Base-by-base conservation (phyloP, 2,113 vertebrate genomes). In the Lamprotornis superbus region DNA sequence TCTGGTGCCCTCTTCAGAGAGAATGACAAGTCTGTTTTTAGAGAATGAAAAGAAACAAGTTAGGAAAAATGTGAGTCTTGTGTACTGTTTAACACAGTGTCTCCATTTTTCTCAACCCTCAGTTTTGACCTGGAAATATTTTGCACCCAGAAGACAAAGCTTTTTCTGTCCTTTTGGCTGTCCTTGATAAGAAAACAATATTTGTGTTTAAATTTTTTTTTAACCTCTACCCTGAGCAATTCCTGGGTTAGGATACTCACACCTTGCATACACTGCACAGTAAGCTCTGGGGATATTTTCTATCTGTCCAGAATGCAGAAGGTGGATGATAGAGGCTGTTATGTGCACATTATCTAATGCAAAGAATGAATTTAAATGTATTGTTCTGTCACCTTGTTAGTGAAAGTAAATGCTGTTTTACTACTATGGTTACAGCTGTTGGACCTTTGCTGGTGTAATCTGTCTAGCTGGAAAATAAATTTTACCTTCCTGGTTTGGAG, bases 1-100 rank as follows among this genome's bases (percentile, higher is more conserved):
- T 0, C 71, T 95, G 89, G 71, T 95, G 93, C 83, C 71, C 71
- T 83, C 89, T 92, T 94, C 83, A 92, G 91, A 92, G 63, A 27
- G n/a, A 55, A 35, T 40, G 20, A 31, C 5, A 46, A 65, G 27
- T 46, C 5, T 12, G 21, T 3, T 76, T 47, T 37, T 63, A 56
- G 25, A 44, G 49, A 65, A 75, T 0, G 1, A 15, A 44, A 46
- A 87, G 17, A 47, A 76, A 78, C 17, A 22, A 49, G 42, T 33
- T 16, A 19, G 37, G 24, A 93, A 53, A 65, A 40, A 35, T 12
- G 49, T 0, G 2, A 55, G 18, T 57, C 5, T 40, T 49, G 3
- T 0, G 5, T 25, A 10, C 13, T 76, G 7, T 42, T 64, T 64
- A 30, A 60, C 40, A 35, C 18, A 63, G 1, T 39, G 18, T 31